phyloP scores from a whole-genome alignment of 2,888 invertebrate genomes.

The Chromoteleia sp. region DNA sequence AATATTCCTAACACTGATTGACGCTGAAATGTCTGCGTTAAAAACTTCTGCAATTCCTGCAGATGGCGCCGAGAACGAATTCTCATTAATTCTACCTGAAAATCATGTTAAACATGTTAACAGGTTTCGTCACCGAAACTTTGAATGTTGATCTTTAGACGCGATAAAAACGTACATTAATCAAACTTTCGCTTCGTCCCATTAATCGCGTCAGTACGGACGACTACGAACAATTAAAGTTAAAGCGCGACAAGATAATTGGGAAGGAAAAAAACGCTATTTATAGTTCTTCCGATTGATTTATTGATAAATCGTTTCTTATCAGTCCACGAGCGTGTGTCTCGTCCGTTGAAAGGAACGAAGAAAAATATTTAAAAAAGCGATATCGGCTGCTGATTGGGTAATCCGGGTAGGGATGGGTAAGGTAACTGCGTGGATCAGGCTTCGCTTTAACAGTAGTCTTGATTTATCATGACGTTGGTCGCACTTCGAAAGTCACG shows the following conservation, averaged over 20 bases:
- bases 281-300: slow-evolving; percentile 30
- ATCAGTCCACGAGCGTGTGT: slow-evolving; percentile 20
- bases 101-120: too few species aligned
- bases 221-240: neutral
- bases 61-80: too few species aligned
- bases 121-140: too few species aligned
- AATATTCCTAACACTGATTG: too few species aligned
- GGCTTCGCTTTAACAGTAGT: slow-evolving; percentile 26
- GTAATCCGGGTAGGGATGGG: slow-evolving; percentile 42
- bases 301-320: slow-evolving; percentile 42
- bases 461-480: slow-evolving; percentile 54
- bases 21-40: too few species aligned
- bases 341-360: slow-evolving; percentile 7
- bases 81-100: too few species aligned
- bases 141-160: neutral
- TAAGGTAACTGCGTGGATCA: slow-evolving; percentile 8
- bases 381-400: slow-evolving; percentile 48
- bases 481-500: slow-evolving; percentile 74
- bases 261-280: slow-evolving; percentile 16
- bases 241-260: neutral
- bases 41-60: too few species aligned
- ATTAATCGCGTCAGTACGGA: slow-evolving; percentile 11
- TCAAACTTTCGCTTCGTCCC: slow-evolving; percentile 12
- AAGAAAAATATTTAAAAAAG: slow-evolving; percentile 45
- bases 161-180: slow-evolving; percentile 10